A percentile compares a stretch with the other conserved stretches of the same genome.
Conservation (phyloP, 2,797 vertebrate species). For the Melanotaenia pygmaea region DNA sequence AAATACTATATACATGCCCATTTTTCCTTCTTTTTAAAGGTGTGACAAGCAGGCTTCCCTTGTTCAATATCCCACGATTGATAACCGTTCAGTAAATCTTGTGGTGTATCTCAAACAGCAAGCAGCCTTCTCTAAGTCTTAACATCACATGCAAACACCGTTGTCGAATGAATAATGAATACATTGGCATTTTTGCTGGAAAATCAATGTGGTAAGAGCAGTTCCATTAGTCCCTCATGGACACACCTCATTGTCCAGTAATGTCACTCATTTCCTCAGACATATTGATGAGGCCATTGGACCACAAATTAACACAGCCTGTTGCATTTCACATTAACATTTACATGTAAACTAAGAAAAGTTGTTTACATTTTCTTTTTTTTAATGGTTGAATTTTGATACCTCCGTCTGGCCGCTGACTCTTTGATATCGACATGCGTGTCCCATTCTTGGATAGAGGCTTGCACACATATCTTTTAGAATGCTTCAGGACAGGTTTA, state of each 20-base stretch:
- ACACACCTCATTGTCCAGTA: constrained; percentile 72
- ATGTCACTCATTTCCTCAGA: constrained; percentile 73
- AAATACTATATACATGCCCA: background rate
- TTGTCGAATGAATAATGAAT: constrained; percentile 78
- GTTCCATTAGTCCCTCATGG: constrained; percentile 62
- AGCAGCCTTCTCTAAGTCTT: constrained; percentile 46
- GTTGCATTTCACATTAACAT: constrained; percentile 67
- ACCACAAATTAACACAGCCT: constrained; percentile 50
- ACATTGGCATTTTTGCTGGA: constrained; percentile 79
- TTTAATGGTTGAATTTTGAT: constrained; percentile 9
- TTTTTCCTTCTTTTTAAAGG: constrained; percentile 35
- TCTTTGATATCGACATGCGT: constrained; percentile 3
- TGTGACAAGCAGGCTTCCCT: constrained; percentile 16
- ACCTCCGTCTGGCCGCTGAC: constrained; percentile 1
- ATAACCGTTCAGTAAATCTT: constrained; percentile 63
- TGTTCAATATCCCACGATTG: constrained; percentile 59
- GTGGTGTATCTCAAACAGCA: constrained; percentile 48
- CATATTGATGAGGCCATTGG: constrained; percentile 61
- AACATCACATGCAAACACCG: constrained; percentile 58
- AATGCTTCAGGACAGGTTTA: constrained; percentile 64
- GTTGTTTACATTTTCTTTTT: background rate
- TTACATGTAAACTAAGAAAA: constrained; percentile 23
- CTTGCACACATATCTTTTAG: constrained; percentile 15
- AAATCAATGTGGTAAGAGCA: constrained; percentile 79
- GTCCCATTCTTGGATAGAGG: constrained; percentile 41